Evolutionary conservation across 1,140 invertebrate genomes (phyloP).

Genomic region (Drosophila seguyi): DNA sequence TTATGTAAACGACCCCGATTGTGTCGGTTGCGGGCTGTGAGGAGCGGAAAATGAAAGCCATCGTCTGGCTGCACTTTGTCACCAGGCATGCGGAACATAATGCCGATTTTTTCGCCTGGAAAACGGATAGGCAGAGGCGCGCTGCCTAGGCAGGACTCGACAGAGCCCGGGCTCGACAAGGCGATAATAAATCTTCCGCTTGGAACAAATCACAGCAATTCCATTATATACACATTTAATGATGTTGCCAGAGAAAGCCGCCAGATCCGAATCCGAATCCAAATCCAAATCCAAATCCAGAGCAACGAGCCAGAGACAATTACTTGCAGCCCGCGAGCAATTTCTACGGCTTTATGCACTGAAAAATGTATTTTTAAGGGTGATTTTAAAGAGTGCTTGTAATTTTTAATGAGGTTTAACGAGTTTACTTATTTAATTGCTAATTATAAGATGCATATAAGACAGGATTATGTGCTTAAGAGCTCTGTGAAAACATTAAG

Average conservation of each 20-base stretch:
- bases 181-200: constrained; percentile 78
- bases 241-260: constrained; percentile 64
- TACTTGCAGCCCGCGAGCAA: constrained; percentile 79
- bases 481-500: too few species aligned
- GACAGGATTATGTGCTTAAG: too few species aligned
- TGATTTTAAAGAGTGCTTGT: background rate
- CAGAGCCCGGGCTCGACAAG: constrained; percentile 10
- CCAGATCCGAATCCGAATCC: constrained; percentile 50
- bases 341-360: constrained; percentile 59
- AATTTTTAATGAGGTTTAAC: background rate
- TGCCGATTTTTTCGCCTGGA: constrained; percentile 79
- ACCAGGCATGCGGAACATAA: constrained; percentile 75
- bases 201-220: constrained; percentile 81
- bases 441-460: background rate
- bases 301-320: constrained; percentile 74
- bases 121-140: constrained; percentile 40
- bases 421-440: too few species aligned
- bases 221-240: constrained; percentile 80
- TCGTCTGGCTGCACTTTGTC: constrained; percentile 77
- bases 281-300: constrained; percentile 58
- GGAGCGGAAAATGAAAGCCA: constrained; percentile 25
- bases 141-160: background rate
- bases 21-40: constrained; percentile 31
- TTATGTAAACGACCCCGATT: constrained; percentile 78
- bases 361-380: background rate